Evolutionary conservation across 2,888 invertebrate species (phyloP), one percentile per base, ranked within the genome.

Genomic region (Torymus texanus): DNA sequence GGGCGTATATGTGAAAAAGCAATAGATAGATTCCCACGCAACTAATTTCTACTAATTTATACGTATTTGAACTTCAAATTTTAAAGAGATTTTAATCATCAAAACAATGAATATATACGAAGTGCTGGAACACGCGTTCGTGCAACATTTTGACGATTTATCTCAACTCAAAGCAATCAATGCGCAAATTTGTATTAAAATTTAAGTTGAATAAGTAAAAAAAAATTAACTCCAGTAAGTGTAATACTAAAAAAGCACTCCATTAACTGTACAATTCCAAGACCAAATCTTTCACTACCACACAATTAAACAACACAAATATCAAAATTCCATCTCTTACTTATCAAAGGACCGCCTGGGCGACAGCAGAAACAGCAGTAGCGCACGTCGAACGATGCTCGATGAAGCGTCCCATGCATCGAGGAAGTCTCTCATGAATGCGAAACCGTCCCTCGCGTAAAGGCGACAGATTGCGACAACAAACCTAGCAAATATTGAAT

Each of bases 351-450:
- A 70, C 68, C 73, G 76, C 74, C 78, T 71, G 70, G 74, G 71
- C 71, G 78, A 79, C 78, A 55, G 66, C 62, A 67, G 72, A 18
- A 24, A 3, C 24, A 24, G 24, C 24, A 24, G 29, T 5, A 29
- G 41, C 41, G 8, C 41, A 41, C 59, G 75, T 41, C 68, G 82
- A 65, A 76, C 63, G 67, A 53, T 65, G 77, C 70, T 70, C 76
- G 83, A 73, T 75, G 76, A 51, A 75, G 63, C 76, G 67, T 58
- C 82, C 71, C 74, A 18, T 53, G 51, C 59, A 59, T 63, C 74
- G 58, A 68, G 75, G 29, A 61, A 18, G 75, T 77, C 63, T 81
- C 82, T 82, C 84, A 82, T 82, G 83, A 79, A 82, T 73, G 83
- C 73, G 71, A 73, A 50, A 29, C 63, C 71, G 65, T 59, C 50